Evolutionary conservation across 2,113 vertebrate genomes (phyloP).

Genomic region (Otocyon megalotis): DNA sequence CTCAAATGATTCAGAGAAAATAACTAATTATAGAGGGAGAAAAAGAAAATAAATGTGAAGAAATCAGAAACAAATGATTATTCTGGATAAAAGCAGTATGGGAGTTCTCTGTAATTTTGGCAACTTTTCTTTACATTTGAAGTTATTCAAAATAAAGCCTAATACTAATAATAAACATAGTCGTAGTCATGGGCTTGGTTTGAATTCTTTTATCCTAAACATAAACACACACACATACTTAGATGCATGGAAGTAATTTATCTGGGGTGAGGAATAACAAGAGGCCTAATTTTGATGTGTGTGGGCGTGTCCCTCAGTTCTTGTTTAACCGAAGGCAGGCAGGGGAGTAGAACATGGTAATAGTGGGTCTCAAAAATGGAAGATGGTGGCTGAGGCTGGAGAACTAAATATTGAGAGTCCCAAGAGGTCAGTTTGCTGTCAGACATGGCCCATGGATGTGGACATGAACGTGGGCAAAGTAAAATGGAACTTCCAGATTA

Average conservation of each 20-base stretch:
- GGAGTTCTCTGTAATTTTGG: not conserved
- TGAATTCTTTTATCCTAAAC: not conserved
- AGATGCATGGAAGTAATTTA: not conserved
- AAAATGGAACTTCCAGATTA: constrained; percentile 92
- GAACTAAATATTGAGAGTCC: not conserved
- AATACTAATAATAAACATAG: not conserved
- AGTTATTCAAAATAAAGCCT: not conserved
- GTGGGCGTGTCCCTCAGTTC: not conserved
- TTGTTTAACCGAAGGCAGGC: not conserved
- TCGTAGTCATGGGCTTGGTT: not conserved
- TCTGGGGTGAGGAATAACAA: not conserved
- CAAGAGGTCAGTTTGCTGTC: not conserved
- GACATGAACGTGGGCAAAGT: constrained; percentile 85
- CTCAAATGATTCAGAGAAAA: not conserved
- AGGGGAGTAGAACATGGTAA: not conserved
- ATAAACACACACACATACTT: not conserved
- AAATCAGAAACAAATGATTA: not conserved
- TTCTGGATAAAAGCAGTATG: not conserved
- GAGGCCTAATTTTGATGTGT: not conserved
- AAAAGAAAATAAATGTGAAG: not conserved
- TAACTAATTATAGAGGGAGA: not conserved
- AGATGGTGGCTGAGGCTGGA: not conserved
- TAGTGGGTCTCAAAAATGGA: not conserved
- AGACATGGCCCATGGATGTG: constrained; percentile 82
- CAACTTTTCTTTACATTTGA: not conserved